Evolutionary conservation across 2,888 invertebrate genomes (phyloP).

Genomic region (Heliconius charithonia): DNA sequence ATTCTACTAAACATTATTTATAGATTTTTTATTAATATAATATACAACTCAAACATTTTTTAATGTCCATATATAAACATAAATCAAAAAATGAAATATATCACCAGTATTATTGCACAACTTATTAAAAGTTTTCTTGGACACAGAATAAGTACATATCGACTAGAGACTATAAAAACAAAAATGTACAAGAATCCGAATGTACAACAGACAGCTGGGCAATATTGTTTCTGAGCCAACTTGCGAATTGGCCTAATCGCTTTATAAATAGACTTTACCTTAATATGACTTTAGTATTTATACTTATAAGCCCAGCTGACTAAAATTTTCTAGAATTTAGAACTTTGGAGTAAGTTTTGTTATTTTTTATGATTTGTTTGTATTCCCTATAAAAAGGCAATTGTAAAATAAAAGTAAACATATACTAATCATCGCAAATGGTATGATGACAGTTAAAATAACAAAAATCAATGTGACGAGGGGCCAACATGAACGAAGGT

Average conservation of each 20-base stretch:
- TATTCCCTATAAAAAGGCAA: background rate
- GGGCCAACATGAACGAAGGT: conserved; percentile 38
- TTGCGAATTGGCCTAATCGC: conserved; percentile 41
- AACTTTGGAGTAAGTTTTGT: background rate
- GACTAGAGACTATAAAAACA: conserved; percentile 30
- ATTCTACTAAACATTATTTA: background rate
- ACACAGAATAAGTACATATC: conserved; percentile 35
- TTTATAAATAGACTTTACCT: conserved; percentile 46
- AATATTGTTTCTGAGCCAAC: conserved; percentile 49
- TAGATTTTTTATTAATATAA: too few relatives aligned
- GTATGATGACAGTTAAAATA: conserved; percentile 34
- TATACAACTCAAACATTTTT: background rate
- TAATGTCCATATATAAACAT: background rate
- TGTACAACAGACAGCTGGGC: conserved; percentile 37
- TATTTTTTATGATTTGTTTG: background rate
- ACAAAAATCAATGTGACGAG: conserved; percentile 42
- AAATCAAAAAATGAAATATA: background rate
- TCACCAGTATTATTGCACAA: conserved; percentile 21
- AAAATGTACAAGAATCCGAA: conserved; percentile 26
- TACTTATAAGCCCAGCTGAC: background rate
- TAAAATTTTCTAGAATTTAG: background rate
- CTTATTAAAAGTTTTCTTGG: conserved; percentile 32
- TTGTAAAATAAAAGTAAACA: background rate
- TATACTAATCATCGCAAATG: background rate
- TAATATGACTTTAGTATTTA: conserved; percentile 33